Base-by-base conservation (phyloP, 2,888 invertebrate genomes). In the Synanthedon myopaeformis region DNA sequence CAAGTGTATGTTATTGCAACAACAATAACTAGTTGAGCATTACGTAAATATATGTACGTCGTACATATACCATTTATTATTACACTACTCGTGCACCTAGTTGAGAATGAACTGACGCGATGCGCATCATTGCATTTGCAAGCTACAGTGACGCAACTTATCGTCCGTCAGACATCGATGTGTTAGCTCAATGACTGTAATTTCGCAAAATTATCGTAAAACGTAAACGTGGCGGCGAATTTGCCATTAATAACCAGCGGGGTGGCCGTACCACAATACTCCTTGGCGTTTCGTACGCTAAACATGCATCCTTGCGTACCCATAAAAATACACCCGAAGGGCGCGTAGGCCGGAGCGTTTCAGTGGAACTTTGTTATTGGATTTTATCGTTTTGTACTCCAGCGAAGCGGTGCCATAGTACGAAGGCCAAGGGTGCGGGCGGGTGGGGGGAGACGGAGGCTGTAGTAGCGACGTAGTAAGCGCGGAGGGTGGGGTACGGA, bases 391-490 rank as follows among this genome's bases (percentile, higher is more conserved):
- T 55, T 55, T 12, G 45, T 45, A 58, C 28, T 56, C 54, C 54
- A 58, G 57, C 55, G 56, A 59, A 56, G 59, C 56, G 58, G 63
- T 65, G 61, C 59, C 67, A 56, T 72, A 63, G 70, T 73, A 71
- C 66, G 64, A 61, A 61, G 70, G 61, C 58, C 59, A 57, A 63
- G 67, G 68, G 65, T 51, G 41, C 28, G 66, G 67, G 65, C 66
- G 63, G 59, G 69, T 60, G 66, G 67, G 70, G 59, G 67, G 68
- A 41, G 56, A 67, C 58, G 69, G 65, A 76, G 79, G 74, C 70
- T 79, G 79, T 77, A 76, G 80, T 81, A 76, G 65, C 74, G 73
- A 59, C 79, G 79, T 81, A 82, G 81, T 79, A 80, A 76, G 67
- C 65, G 66, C 64, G 68, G 65, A 56, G 67, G 53, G 62, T 58